Conservation (phyloP, 2,113 vertebrate species). For the Corythornis vintsioides region DNA sequence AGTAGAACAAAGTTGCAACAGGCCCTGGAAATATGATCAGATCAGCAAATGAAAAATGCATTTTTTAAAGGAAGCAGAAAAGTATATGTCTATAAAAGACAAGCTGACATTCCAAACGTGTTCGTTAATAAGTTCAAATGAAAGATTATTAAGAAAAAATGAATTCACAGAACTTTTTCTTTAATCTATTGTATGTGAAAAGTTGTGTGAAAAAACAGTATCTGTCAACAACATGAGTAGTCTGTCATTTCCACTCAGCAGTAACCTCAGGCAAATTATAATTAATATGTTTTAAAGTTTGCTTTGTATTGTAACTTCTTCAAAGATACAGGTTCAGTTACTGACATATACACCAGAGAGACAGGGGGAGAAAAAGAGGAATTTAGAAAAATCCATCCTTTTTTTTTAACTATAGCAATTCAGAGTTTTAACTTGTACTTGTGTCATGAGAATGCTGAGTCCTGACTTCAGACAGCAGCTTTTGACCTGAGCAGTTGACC, state of each 20-base stretch:
- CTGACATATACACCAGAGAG: neutral
- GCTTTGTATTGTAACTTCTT: neutral
- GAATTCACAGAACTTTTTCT: neutral
- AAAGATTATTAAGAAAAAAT: neutral
- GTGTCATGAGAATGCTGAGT: neutral
- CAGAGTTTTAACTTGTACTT: neutral
- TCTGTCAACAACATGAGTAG: neutral
- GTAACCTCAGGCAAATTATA: neutral
- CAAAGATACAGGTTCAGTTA: neutral
- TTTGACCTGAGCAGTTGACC: neutral
- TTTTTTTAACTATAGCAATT: neutral
- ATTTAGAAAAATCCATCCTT: neutral
- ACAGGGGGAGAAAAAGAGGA: fast-evolving
- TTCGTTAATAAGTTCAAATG: neutral
- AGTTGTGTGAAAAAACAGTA: neutral
- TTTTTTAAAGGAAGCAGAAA: neutral
- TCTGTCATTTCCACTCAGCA: neutral
- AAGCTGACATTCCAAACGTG: neutral
- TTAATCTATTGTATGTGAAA: neutral
- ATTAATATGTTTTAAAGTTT: neutral
- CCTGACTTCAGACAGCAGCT: neutral
- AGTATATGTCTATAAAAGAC: neutral
- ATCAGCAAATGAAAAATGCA: neutral
- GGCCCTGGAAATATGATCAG: neutral
- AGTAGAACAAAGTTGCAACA: neutral